These are phyloP conservation scores for Austrolebias charrua DNA, from an alignment of 2,797 vertebrate genomes.

Conservation along the genomic window DNA sequence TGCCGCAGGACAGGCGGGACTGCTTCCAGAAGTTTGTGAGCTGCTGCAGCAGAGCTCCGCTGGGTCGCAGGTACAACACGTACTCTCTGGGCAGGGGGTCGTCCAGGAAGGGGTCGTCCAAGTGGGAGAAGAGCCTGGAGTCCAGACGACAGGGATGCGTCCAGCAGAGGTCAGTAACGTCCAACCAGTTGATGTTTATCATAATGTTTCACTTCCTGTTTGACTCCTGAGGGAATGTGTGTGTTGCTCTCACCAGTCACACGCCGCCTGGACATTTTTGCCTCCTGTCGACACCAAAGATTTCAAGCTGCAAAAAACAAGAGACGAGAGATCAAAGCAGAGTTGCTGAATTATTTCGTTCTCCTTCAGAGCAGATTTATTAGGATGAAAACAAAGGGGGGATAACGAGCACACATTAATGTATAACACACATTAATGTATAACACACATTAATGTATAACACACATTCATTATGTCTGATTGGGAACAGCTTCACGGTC, in stretches of 20 bases:
- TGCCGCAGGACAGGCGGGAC: conserved; percentile 92
- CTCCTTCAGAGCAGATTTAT: conserved; percentile 53
- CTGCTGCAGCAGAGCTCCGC: conserved; percentile 91
- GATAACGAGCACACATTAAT: no score
- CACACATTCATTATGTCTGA: conserved; percentile 28
- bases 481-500: conserved; percentile 14
- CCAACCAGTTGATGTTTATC: conserved; percentile 10
- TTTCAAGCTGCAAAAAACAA: conserved; percentile 86
- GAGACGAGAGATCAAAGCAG: conserved; percentile 60
- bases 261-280: conserved; percentile 96
- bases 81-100: conserved; percentile 95
- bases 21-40: conserved; percentile 97
- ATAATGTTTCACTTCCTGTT: conserved; percentile 19
- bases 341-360: conserved; percentile 74
- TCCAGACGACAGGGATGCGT: background rate
- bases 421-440: no score
- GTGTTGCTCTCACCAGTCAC: conserved; percentile 90
- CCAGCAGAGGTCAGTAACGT: conserved; percentile 69
- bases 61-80: conserved; percentile 95
- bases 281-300: conserved; percentile 95
- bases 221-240: background rate
- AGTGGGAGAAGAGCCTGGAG: conserved; percentile 93
- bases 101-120: conserved; percentile 95
- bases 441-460: conserved; percentile 24
- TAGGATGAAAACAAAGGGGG: conserved; percentile 16